Percentiles rank a stretch among this genome's conserved stretches.
Evolutionary conservation across 1,140 invertebrate species (phyloP).

Genomic region (Zaprionus nigranus): DNA sequence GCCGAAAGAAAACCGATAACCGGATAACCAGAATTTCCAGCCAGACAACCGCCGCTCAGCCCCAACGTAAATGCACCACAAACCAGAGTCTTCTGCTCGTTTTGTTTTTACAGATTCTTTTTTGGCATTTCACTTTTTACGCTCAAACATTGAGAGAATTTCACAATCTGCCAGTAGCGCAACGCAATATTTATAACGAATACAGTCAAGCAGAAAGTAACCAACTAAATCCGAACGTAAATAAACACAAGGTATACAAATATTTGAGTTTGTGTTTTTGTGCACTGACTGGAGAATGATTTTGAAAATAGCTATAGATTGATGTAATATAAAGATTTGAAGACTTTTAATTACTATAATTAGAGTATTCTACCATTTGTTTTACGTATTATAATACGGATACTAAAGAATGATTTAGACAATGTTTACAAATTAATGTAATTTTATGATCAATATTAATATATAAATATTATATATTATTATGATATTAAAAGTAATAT

Average conservation of each 20-base stretch:
- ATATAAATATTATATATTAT: no score
- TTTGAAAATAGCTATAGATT: no score
- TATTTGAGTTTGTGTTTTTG: no score
- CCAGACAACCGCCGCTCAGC: constrained; percentile 17
- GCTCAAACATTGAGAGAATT: neutral
- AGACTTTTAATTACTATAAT: no score
- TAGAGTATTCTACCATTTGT: no score
- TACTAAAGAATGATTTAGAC: no score
- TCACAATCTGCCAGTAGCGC: neutral
- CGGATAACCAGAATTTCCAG: constrained; percentile 77
- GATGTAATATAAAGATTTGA: no score
- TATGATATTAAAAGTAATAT: no score
- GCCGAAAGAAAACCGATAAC: constrained; percentile 35
- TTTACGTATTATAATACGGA: neutral
- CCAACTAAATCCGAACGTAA: neutral
- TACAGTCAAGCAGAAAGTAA: neutral
- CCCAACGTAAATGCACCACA: neutral
- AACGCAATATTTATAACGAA: neutral
- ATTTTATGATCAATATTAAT: no score
- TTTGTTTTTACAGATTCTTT: constrained; percentile 20
- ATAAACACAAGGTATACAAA: neutral
- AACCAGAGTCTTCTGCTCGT: constrained; percentile 12
- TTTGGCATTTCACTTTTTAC: constrained; percentile 3
- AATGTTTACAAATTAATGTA: no score
- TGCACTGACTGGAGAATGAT: no score